Conservation (phyloP, 2,888 invertebrate species). For the Stratiomys singularior region DNA sequence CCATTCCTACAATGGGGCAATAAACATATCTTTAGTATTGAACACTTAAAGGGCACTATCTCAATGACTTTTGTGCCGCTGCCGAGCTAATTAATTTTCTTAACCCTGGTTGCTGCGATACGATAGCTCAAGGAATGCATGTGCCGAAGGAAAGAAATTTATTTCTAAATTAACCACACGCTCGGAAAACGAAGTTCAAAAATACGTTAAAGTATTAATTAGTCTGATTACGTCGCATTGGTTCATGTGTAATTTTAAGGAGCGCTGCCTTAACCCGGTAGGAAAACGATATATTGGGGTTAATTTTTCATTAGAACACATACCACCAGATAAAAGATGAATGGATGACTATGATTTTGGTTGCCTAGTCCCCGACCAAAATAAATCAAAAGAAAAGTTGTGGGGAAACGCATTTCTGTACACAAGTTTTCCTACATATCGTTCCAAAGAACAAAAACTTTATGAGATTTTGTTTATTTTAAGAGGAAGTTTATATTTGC, state of each 20-base stretch:
- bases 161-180: too few species aligned
- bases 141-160: too few species aligned
- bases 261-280: too few species aligned
- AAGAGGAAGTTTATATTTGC: slow-evolving; percentile 51
- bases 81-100: neutral
- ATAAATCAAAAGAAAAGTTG: slow-evolving; percentile 6
- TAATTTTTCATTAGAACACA: too few species aligned
- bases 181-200: too few species aligned
- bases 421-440: neutral
- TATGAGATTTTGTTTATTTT: slow-evolving; percentile 49
- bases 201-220: too few species aligned
- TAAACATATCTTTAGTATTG: neutral
- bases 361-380: neutral
- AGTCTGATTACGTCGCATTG: too few species aligned
- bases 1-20: neutral
- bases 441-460: slow-evolving; percentile 2
- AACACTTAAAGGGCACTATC: neutral
- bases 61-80: neutral
- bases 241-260: too few species aligned
- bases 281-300: too few species aligned
- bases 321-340: too few species aligned
- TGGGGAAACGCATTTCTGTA: slow-evolving; percentile 5
- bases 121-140: too few species aligned
- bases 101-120: neutral
- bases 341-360: neutral